Conservation (phyloP, 53 echinoderm and acorn worm species). For the Apostichopus leukothele region DNA sequence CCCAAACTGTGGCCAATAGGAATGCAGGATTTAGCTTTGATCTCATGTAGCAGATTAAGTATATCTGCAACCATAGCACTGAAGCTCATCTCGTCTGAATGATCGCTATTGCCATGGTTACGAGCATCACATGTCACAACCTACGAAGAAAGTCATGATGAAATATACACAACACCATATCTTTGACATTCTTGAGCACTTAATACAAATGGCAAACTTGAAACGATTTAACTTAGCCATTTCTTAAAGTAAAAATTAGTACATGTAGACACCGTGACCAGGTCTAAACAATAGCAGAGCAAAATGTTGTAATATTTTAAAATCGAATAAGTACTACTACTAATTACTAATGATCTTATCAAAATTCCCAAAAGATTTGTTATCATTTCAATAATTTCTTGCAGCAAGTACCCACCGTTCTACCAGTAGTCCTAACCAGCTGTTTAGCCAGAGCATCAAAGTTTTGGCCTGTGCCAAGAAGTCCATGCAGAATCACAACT, state of each 20-base stretch:
- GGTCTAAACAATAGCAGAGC: no score
- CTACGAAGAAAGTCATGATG: constrained; percentile 35
- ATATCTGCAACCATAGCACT: constrained; percentile 75
- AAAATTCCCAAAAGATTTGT: no score
- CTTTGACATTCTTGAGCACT: no score
- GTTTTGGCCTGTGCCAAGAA: constrained; percentile 86
- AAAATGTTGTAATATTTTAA: no score
- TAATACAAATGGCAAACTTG: no score
- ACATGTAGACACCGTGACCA: no score
- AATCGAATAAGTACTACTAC: no score
- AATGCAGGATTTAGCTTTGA: constrained; percentile 59
- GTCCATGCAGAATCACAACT: constrained; percentile 80
- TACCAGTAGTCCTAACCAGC: constrained; percentile 56
- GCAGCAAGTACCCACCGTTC: constrained; percentile 55
- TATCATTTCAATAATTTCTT: no score
- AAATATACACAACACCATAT: no score
- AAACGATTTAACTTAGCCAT: no score
- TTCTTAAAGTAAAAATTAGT: no score
- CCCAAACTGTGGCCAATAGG: constrained; percentile 95
- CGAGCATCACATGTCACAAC: constrained; percentile 83
- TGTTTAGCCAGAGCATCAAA: constrained; percentile 83
- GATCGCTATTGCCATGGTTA: constrained; percentile 91
- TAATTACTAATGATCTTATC: no score
- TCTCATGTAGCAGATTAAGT: constrained; percentile 61
- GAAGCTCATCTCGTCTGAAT: constrained; percentile 69